These are phyloP conservation scores for Tetheella fluctuosa DNA, from an alignment of 2,888 invertebrate species.

Conservation along the genomic window DNA sequence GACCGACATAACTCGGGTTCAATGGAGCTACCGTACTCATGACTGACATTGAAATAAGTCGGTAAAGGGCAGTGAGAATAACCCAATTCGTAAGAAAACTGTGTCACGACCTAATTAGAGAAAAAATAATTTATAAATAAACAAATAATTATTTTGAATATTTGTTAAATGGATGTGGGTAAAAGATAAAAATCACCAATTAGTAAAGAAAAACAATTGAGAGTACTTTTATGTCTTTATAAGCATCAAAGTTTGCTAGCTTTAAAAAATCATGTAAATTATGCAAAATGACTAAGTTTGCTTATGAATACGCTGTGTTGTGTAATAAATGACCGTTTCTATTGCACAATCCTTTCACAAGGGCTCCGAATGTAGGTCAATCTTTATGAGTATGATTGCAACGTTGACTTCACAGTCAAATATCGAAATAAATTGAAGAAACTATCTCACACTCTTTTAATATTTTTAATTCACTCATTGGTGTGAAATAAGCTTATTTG, in stretches of 20 bases:
- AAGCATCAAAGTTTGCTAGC: constrained; percentile 36
- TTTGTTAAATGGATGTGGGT: constrained; percentile 12
- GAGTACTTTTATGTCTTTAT: constrained; percentile 47
- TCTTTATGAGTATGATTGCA: constrained; percentile 74
- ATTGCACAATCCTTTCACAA: constrained; percentile 85
- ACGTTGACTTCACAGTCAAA: constrained; percentile 40
- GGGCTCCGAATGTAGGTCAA: constrained; percentile 83
- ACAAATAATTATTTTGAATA: constrained; percentile 17
- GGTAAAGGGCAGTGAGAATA: constrained; percentile 83
- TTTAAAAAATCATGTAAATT: constrained; percentile 65
- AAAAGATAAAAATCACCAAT: constrained; percentile 10
- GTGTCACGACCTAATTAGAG: constrained; percentile 72
- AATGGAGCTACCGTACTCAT: constrained; percentile 87
- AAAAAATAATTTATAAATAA: constrained; percentile 26
- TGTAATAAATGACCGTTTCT: constrained; percentile 84
- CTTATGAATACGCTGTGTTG: constrained; percentile 80
- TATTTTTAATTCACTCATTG: neutral
- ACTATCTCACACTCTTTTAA: neutral
- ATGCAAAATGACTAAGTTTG: constrained; percentile 76
- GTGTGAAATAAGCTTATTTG: neutral
- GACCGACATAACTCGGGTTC: constrained; percentile 89
- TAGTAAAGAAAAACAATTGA: constrained; percentile 33
- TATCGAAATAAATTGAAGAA: constrained; percentile 12
- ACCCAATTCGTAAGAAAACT: constrained; percentile 71
- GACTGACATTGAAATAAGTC: constrained; percentile 85